Conservation (phyloP, 2,113 vertebrate species). For the Chloebia gouldiae region DNA sequence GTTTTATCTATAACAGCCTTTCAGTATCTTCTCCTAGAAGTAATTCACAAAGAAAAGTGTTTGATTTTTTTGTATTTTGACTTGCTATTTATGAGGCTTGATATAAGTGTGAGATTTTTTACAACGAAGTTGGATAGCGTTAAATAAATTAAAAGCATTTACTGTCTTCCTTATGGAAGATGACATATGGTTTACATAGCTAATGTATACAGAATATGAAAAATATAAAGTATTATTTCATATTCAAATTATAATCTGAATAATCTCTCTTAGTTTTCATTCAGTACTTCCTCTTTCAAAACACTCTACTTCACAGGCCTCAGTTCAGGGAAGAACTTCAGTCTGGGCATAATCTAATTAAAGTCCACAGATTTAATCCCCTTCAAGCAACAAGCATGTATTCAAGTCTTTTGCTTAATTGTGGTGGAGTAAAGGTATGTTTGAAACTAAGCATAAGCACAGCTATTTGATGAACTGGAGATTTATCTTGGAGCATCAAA, state of each 20-base stretch:
- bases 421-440: conserved; percentile 32
- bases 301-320: neutral
- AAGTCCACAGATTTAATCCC: conserved; percentile 53
- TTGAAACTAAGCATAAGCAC: conserved; percentile 42
- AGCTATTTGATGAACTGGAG: conserved; percentile 37
- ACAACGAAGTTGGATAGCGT: neutral
- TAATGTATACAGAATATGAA: neutral
- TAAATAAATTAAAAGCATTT: neutral
- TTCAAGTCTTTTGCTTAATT: conserved; percentile 56
- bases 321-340: neutral
- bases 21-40: neutral
- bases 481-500: conserved; percentile 54
- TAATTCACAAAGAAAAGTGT: neutral
- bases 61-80: neutral
- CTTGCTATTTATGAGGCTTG: neutral
- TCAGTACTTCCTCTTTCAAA: conserved; percentile 23
- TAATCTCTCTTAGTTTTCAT: neutral
- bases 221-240: neutral
- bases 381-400: conserved; percentile 40
- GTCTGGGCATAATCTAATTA: conserved; percentile 56
- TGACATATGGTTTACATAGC: neutral
- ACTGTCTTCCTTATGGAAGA: neutral
- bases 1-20: neutral
- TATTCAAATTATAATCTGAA: neutral
- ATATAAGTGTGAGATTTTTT: neutral